Evolutionary conservation across 2,113 vertebrate genomes (phyloP).

Genomic region (Chionomys nivalis): DNA sequence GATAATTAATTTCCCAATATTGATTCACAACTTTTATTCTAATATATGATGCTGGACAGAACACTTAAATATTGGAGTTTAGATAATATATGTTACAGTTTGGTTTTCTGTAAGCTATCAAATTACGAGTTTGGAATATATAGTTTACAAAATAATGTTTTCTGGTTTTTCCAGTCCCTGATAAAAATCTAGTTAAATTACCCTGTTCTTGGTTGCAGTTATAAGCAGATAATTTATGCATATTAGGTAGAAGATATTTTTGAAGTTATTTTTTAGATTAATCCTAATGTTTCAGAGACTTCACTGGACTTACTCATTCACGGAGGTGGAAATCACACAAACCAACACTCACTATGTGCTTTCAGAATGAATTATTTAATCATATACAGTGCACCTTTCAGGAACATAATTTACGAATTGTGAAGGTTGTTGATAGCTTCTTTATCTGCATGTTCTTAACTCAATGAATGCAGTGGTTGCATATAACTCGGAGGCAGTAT

Average conservation of each 20-base stretch:
- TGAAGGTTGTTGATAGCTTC: conserved; percentile 24
- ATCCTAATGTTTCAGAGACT: conserved; percentile 53
- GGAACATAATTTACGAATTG: conserved; percentile 46
- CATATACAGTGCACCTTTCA: conserved; percentile 61
- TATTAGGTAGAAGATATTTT: conserved; percentile 20
- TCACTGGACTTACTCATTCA: conserved; percentile 61
- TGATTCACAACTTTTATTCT: conserved; percentile 6
- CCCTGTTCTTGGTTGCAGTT: not conserved
- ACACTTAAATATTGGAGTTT: not conserved
- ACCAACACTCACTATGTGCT: conserved; percentile 47
- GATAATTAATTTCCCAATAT: not conserved
- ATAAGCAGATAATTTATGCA: not conserved
- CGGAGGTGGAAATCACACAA: conserved; percentile 20
- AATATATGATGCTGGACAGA: not conserved
- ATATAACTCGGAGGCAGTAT: not conserved
- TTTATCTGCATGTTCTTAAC: conserved; percentile 71
- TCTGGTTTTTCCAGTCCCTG: not conserved
- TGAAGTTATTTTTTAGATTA: conserved; percentile 60
- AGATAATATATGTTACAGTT: not conserved
- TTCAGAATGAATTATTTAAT: conserved; percentile 67
- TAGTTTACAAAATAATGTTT: not conserved
- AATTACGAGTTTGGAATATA: not conserved
- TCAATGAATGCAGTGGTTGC: conserved; percentile 35
- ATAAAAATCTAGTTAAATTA: not conserved
- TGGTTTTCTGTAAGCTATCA: not conserved